phyloP scores from a whole-genome alignment of 2,888 invertebrate genomes.

The Molorchus minor region DNA sequence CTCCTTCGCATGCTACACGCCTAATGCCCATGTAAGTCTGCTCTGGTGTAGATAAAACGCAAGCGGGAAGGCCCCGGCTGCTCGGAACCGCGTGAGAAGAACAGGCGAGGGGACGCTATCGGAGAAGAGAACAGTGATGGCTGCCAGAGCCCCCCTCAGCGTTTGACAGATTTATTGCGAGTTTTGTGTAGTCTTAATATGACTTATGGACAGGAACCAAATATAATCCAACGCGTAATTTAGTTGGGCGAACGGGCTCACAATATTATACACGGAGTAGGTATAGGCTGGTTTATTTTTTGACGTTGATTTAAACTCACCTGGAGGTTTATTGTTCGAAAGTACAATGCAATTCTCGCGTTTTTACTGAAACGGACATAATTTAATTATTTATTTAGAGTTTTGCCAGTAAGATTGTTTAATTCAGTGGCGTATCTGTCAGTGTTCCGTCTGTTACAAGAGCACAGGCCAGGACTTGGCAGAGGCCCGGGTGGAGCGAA shows the following conservation, averaged over 20 bases:
- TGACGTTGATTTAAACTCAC: too few species aligned
- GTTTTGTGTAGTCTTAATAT: slow-evolving; percentile 63
- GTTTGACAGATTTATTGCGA: slow-evolving; percentile 65
- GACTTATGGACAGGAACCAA: slow-evolving; percentile 64
- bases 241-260: slow-evolving; percentile 36
- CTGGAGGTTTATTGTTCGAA: too few species aligned
- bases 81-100: slow-evolving; percentile 20
- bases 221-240: slow-evolving; percentile 56
- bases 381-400: too few species aligned
- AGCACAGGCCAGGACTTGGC: too few species aligned
- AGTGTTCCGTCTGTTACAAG: too few species aligned
- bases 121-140: slow-evolving; percentile 45
- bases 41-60: slow-evolving; percentile 19
- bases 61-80: not conserved
- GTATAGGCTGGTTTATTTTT: too few species aligned
- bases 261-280: slow-evolving; percentile 1
- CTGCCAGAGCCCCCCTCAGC: slow-evolving; percentile 58
- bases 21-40: slow-evolving; percentile 31
- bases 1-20: slow-evolving; percentile 25
- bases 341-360: too few species aligned
- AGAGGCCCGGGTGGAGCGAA: too few species aligned
- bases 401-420: too few species aligned
- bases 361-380: too few species aligned
- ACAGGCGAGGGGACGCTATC: slow-evolving; percentile 39
- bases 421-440: too few species aligned